Percentiles rank a stretch among this genome's conserved stretches.
These are phyloP conservation scores for Dasypogon diadema DNA, from an alignment of 2,888 invertebrate species.

Conservation along the genomic window DNA sequence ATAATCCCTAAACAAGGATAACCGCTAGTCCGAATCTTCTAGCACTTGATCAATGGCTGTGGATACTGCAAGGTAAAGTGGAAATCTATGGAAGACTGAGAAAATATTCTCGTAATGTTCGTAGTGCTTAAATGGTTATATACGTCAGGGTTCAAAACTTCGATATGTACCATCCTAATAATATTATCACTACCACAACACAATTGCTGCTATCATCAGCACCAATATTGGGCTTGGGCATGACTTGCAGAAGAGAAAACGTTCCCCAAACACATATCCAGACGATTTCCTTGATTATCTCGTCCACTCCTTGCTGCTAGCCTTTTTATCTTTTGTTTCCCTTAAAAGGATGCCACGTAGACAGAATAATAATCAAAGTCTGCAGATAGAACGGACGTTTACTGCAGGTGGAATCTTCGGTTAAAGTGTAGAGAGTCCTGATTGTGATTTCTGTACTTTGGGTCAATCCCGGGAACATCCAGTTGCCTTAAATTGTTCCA, in stretches of 20 bases:
- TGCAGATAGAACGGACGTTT: conserved; percentile 44
- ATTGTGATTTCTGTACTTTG: conserved; percentile 43
- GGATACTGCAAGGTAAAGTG: conserved; percentile 11
- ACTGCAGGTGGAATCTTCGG: conserved; percentile 48
- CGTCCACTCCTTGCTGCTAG: conserved; percentile 39
- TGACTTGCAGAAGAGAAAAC: conserved; percentile 44
- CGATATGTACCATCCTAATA: neutral
- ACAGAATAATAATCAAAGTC: conserved; percentile 51
- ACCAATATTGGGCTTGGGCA: conserved; percentile 36
- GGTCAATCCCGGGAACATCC: conserved; percentile 4
- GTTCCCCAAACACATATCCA: conserved; percentile 48
- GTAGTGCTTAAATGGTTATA: neutral
- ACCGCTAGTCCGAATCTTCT: conserved; percentile 47
- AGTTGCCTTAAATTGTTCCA: neutral
- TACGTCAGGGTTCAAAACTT: no score
- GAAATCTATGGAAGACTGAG: conserved; percentile 19
- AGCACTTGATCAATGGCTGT: conserved; percentile 44
- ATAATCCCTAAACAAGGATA: conserved; percentile 53
- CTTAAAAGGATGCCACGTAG: conserved; percentile 49
- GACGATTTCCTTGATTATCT: conserved; percentile 49
- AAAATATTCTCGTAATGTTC: conserved; percentile 13
- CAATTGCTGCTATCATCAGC: conserved; percentile 2
- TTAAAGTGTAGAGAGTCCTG: conserved; percentile 42
- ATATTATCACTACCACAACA: conserved; percentile 16
- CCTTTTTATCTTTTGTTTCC: conserved; percentile 43